phyloP scores from a whole-genome alignment of 2,113 vertebrate species.

The Cryptoleucopteryx plumbea region DNA sequence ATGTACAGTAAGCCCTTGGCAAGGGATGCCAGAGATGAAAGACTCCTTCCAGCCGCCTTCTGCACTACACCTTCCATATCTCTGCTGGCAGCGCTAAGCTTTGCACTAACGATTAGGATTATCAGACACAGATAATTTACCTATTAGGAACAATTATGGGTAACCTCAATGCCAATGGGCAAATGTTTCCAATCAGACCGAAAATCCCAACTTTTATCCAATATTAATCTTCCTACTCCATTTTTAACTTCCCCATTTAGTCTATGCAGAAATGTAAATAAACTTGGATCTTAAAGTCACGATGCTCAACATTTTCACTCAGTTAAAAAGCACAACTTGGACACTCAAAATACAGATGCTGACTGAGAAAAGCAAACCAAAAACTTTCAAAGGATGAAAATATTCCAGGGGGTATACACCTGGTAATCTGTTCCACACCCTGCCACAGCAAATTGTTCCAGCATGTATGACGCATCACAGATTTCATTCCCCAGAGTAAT shows the following conservation, averaged over 20 bases:
- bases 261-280: background rate
- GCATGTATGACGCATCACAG: background rate
- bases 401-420: background rate
- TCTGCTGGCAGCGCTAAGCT: constrained; percentile 6
- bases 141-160: background rate
- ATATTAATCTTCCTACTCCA: background rate
- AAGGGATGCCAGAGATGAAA: constrained; percentile 26
- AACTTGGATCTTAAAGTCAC: background rate
- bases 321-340: background rate
- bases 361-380: background rate
- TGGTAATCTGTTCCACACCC: background rate
- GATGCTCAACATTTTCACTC: background rate
- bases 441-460: background rate
- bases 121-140: constrained; percentile 4
- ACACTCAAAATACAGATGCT: background rate
- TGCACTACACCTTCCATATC: background rate
- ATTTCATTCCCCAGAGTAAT: background rate
- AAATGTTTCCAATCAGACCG: background rate
- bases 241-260: background rate
- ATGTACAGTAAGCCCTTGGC: background rate
- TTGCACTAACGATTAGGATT: background rate
- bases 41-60: background rate
- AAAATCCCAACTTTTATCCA: background rate
- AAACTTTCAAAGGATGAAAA: background rate
- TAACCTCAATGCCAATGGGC: background rate